phyloP scores from a whole-genome alignment of 2,113 vertebrate species.

The Oreocharis arfaki region DNA sequence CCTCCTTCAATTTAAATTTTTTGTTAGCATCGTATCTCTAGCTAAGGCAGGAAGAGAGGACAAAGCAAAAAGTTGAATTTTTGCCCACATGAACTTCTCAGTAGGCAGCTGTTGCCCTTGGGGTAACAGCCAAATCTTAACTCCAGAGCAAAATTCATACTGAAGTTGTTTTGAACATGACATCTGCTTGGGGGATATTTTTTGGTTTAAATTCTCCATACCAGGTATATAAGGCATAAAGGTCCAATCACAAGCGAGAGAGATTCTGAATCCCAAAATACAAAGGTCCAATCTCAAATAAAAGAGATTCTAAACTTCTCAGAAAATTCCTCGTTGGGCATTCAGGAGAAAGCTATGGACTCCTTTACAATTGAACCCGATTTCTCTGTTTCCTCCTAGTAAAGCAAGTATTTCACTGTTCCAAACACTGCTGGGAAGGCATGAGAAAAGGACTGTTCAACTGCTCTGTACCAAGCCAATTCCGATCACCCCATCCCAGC shows the following conservation, averaged over 20 bases:
- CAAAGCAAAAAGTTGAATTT: background rate
- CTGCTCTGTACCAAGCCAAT: background rate
- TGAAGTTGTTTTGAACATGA: background rate
- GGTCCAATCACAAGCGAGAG: background rate
- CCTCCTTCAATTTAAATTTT: background rate
- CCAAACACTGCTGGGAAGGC: background rate
- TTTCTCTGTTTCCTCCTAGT: background rate
- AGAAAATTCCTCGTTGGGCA: background rate
- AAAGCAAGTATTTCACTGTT: background rate
- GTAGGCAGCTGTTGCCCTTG: background rate
- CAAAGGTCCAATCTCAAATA: background rate
- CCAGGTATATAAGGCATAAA: background rate
- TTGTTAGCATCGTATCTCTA: background rate
- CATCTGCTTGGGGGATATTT: background rate
- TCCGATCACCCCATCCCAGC: background rate
- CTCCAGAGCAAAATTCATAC: background rate
- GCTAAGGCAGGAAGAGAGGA: background rate
- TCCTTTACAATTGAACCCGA: background rate
- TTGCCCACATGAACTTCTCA: background rate
- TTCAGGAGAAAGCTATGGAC: background rate
- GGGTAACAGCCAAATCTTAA: background rate
- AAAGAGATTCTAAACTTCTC: background rate
- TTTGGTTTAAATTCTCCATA: background rate
- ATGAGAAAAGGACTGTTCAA: background rate
- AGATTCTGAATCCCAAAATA: background rate